These are phyloP conservation scores for Tragelaphus buxtoni DNA, from an alignment of 2,113 vertebrate species.

Conservation along the genomic window DNA sequence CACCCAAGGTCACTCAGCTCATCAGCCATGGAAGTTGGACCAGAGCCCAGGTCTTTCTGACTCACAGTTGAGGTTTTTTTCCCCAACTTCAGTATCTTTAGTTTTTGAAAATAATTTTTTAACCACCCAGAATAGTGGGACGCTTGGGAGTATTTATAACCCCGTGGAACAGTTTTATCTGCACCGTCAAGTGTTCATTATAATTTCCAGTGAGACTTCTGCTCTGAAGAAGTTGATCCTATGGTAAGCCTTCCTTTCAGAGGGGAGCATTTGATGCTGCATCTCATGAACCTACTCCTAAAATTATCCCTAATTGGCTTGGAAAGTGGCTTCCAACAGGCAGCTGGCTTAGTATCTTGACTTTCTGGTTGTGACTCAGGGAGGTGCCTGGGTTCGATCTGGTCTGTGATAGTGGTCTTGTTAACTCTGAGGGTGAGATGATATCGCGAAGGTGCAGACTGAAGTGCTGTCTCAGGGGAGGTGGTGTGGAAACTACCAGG, in stretches of 20 bases:
- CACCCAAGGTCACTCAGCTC: neutral
- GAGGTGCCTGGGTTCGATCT: constrained; percentile 5
- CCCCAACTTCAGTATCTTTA: neutral
- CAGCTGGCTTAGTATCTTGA: constrained; percentile 37
- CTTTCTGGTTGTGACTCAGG: constrained; percentile 9
- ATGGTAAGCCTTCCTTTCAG: neutral
- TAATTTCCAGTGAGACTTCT: neutral
- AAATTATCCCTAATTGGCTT: constrained; percentile 59
- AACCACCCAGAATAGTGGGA: neutral
- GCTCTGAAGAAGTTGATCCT: constrained; percentile 18
- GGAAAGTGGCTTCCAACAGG: constrained; percentile 47
- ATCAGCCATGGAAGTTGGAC: neutral
- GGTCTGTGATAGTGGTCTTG: neutral
- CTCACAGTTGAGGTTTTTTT: neutral
- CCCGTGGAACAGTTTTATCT: neutral
- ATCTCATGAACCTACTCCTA: neutral
- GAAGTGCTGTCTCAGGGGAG: neutral
- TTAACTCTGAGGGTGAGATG: constrained; percentile 13
- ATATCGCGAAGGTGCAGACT: neutral
- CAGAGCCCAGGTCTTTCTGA: neutral
- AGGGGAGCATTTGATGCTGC: neutral
- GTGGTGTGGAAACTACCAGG: neutral
- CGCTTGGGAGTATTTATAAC: neutral
- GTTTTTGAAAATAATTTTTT: neutral
- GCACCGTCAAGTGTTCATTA: neutral